These are phyloP conservation scores for Liopterus haemorrhoidalis DNA, from an alignment of 2,888 invertebrate genomes.

Conservation along the genomic window DNA sequence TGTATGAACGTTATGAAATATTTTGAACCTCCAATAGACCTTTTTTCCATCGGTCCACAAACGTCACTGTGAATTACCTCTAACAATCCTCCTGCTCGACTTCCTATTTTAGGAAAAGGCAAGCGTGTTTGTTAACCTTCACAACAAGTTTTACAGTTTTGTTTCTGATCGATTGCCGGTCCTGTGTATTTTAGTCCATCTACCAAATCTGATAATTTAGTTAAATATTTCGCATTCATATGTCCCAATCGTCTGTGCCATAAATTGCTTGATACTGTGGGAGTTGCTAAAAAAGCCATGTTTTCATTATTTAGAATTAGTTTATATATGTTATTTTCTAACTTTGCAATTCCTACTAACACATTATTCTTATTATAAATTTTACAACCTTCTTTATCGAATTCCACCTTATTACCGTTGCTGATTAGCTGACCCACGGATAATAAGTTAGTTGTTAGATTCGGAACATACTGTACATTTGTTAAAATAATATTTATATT, in stretches of 20 bases:
- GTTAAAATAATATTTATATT: constrained; percentile 21
- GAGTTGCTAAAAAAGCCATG: constrained; percentile 3
- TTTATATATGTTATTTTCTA: too few relatives aligned
- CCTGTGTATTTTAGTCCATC: constrained; percentile 3
- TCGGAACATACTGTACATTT: constrained; percentile 22
- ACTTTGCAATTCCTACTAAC: too few relatives aligned
- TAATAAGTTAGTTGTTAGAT: constrained; percentile 21
- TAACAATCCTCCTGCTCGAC: constrained; percentile 25
- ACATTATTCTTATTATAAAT: too few relatives aligned
- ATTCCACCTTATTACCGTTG: too few relatives aligned
- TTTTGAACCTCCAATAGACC: constrained; percentile 26
- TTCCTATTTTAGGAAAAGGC: constrained; percentile 31
- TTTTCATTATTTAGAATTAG: background rate
- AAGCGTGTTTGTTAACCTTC: constrained; percentile 35
- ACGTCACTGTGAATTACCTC: constrained; percentile 30
- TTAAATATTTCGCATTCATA: constrained; percentile 7
- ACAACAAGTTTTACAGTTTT: constrained; percentile 26
- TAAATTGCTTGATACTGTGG: constrained; percentile 6
- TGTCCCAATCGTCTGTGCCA: constrained; percentile 9
- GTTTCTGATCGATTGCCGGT: background rate
- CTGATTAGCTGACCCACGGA: constrained; percentile 25
- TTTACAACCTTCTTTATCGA: too few relatives aligned
- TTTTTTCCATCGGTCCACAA: constrained; percentile 31
- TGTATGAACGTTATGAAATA: constrained; percentile 38
- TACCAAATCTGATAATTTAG: constrained; percentile 7